A percentile compares a stretch with the other conserved stretches of the same genome.
These are phyloP conservation scores for Dromiciops gliroides DNA, from an alignment of 2,113 vertebrate species.

Conservation along the genomic window DNA sequence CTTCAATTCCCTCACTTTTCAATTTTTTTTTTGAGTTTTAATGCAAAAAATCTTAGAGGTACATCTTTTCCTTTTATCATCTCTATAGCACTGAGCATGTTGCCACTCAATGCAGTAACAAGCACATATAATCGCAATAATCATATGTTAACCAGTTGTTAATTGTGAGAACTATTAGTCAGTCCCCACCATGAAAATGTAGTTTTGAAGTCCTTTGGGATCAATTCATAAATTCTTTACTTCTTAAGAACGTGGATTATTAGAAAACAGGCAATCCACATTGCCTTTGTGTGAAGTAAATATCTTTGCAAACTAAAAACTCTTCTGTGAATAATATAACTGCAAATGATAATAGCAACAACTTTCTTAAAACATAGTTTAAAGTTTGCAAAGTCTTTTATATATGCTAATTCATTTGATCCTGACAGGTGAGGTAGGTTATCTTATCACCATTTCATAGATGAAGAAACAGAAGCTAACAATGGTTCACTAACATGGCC, in stretches of 20 bases:
- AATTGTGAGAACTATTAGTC: neutral
- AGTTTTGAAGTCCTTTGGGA: neutral
- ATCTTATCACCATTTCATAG: neutral
- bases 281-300: neutral
- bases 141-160: neutral
- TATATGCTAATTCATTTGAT: neutral
- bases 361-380: neutral
- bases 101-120: neutral
- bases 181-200: neutral
- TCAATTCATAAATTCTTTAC: neutral
- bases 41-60: neutral
- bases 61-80: neutral
- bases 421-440: neutral
- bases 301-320: neutral
- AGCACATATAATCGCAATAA: neutral
- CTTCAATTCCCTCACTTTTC: neutral
- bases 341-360: neutral
- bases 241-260: neutral
- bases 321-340: neutral
- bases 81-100: neutral
- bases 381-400: neutral
- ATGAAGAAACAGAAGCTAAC: neutral
- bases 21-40: neutral
- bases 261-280: neutral
- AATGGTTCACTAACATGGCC: neutral